A percentile compares a stretch with the other conserved stretches of the same genome.
Conservation (phyloP, 1,140 invertebrate species). For the Aphelinus atriplicis region DNA sequence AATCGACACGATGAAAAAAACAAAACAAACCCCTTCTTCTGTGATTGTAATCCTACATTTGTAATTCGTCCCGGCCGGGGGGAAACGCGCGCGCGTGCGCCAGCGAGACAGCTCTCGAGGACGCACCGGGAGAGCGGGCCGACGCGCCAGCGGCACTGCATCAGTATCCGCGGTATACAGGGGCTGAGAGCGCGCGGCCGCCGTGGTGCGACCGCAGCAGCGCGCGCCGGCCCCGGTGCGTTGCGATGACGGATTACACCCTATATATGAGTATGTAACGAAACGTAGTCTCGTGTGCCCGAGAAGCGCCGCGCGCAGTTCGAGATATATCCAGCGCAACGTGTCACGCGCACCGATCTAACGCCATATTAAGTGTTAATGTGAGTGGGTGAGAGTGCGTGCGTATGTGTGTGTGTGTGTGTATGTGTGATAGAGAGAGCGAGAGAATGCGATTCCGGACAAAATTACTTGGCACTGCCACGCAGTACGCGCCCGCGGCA, state of each 20-base stretch:
- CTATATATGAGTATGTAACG: too few species aligned
- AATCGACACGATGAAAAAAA: constrained; percentile 37
- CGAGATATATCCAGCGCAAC: too few species aligned
- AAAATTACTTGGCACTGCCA: constrained; percentile 57
- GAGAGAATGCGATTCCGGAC: constrained; percentile 39
- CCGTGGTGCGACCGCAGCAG: constrained; percentile 44
- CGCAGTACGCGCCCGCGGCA: constrained; percentile 50
- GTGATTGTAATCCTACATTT: constrained; percentile 66
- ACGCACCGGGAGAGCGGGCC: too few species aligned
- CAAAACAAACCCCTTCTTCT: constrained; percentile 62
- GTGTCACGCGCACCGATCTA: too few species aligned
- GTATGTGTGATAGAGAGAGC: not conserved
- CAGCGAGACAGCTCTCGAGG: too few species aligned
- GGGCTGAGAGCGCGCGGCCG: constrained; percentile 27
- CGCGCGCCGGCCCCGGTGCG: constrained; percentile 3
- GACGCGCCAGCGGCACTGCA: not conserved
- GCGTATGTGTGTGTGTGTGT: too few species aligned
- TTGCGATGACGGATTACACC: constrained; percentile 15
- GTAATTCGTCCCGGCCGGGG: constrained; percentile 61
- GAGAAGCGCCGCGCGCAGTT: too few species aligned
- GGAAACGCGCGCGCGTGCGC: not conserved
- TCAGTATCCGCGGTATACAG: not conserved
- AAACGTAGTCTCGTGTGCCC: too few species aligned
- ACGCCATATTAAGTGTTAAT: constrained; percentile 64
- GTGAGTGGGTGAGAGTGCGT: not conserved